Percentiles rank a stretch among this genome's conserved stretches.
phyloP scores from a whole-genome alignment of 2,113 vertebrate species.

The Noturus placidus region DNA sequence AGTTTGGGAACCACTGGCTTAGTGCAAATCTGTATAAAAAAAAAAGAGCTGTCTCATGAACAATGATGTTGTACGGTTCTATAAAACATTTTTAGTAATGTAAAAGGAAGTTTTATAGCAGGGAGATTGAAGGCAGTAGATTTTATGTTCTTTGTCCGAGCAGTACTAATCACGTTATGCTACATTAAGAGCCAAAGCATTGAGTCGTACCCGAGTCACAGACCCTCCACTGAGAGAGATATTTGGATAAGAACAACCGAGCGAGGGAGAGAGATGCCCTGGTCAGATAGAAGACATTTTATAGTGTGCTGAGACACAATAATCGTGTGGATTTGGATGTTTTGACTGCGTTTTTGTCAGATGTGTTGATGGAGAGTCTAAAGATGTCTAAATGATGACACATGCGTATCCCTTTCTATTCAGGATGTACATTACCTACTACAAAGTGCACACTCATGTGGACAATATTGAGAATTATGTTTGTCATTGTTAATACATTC shows the following conservation, averaged over 20 bases:
- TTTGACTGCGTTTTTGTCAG: slow-evolving; percentile 33
- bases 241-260: background rate
- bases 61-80: background rate
- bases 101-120: background rate
- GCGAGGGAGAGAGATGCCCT: background rate
- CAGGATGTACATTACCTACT: background rate
- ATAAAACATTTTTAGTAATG: background rate
- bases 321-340: slow-evolving; percentile 26
- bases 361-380: slow-evolving; percentile 10
- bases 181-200: slow-evolving; percentile 2
- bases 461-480: background rate
- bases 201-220: background rate
- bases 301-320: background rate
- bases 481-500: background rate
- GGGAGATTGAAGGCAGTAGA: background rate
- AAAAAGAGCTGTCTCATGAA: background rate
- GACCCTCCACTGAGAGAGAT: slow-evolving; percentile 7
- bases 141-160: background rate
- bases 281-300: background rate
- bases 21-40: background rate
- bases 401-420: background rate
- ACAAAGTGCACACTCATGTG: background rate
- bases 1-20: too few species aligned
- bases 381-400: background rate
- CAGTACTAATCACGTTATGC: background rate